Conservation (phyloP, 2,113 vertebrate species). For the Dasypus novemcinctus region DNA sequence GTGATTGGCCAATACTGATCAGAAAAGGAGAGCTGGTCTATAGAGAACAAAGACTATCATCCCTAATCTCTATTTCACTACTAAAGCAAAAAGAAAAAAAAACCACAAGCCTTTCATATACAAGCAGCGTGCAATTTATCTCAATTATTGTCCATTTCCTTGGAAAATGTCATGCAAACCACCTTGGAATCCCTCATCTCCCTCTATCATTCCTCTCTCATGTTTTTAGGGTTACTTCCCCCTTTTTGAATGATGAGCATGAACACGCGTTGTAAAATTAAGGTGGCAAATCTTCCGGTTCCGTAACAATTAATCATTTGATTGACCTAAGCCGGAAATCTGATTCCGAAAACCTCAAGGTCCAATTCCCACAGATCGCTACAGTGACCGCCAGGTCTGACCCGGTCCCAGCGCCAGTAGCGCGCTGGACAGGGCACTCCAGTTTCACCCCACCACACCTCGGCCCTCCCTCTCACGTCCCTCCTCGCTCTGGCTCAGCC, state of each 20-base stretch:
- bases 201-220: neutral
- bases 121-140: neutral
- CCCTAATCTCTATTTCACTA: neutral
- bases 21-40: slow-evolving; percentile 40
- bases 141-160: neutral
- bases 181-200: neutral
- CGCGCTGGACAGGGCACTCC: slow-evolving; percentile 1
- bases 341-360: neutral
- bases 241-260: neutral
- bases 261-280: slow-evolving; percentile 31
- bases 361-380: slow-evolving; percentile 39
- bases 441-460: neutral
- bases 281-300: neutral
- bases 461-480: neutral
- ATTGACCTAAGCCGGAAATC: neutral
- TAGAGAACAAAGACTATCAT: slow-evolving; percentile 83
- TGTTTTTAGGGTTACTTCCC: neutral
- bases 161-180: neutral
- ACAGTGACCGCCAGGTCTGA: neutral
- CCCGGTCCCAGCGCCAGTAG: neutral
- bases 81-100: neutral
- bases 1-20: slow-evolving; percentile 33
- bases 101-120: neutral
- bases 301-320: neutral
- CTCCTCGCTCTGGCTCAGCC: neutral